These are phyloP conservation scores for Linepithema humile DNA, from an alignment of 1,140 invertebrate species.

Conservation along the genomic window DNA sequence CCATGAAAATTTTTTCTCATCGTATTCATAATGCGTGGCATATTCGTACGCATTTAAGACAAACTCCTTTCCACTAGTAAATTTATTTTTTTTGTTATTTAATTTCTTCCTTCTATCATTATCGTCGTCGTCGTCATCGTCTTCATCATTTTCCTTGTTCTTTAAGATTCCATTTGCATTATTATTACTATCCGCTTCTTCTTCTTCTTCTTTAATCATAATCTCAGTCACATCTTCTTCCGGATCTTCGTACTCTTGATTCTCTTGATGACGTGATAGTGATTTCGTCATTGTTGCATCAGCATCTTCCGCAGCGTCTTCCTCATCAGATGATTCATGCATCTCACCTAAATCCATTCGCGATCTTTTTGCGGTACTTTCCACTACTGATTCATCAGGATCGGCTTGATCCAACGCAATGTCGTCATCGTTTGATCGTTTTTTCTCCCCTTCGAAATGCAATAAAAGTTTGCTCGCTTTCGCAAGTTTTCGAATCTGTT, in stretches of 20 bases:
- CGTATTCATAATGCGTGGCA: slow-evolving; percentile 90
- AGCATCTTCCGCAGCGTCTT: slow-evolving; percentile 85
- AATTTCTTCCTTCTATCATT: slow-evolving; percentile 69
- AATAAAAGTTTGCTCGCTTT: slow-evolving; percentile 80
- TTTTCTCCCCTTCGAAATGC: slow-evolving; percentile 78
- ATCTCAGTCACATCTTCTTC: slow-evolving; percentile 83
- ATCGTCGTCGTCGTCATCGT: slow-evolving; percentile 78
- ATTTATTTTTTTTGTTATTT: slow-evolving; percentile 73
- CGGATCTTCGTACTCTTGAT: slow-evolving; percentile 92
- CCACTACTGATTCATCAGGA: slow-evolving; percentile 62
- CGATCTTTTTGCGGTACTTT: slow-evolving; percentile 52
- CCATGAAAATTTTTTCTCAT: slow-evolving; percentile 89
- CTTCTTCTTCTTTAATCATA: slow-evolving; percentile 83
- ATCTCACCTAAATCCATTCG: slow-evolving; percentile 81
- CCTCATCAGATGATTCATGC: slow-evolving; percentile 87
- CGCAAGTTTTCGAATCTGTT: slow-evolving; percentile 83
- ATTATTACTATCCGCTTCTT: slow-evolving; percentile 72
- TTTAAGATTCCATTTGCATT: slow-evolving; percentile 11
- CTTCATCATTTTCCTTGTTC: slow-evolving; percentile 80
- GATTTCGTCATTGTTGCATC: slow-evolving; percentile 86
- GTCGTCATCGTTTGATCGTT: slow-evolving; percentile 81
- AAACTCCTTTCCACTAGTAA: slow-evolving; percentile 72
- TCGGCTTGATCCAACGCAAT: slow-evolving; percentile 77
- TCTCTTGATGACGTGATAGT: slow-evolving; percentile 86
- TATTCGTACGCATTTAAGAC: slow-evolving; percentile 80